A percentile compares a stretch with the other conserved stretches of the same genome.
These are phyloP conservation scores for Drosophila putrida DNA, from an alignment of 2,888 invertebrate genomes.

Conservation along the genomic window DNA sequence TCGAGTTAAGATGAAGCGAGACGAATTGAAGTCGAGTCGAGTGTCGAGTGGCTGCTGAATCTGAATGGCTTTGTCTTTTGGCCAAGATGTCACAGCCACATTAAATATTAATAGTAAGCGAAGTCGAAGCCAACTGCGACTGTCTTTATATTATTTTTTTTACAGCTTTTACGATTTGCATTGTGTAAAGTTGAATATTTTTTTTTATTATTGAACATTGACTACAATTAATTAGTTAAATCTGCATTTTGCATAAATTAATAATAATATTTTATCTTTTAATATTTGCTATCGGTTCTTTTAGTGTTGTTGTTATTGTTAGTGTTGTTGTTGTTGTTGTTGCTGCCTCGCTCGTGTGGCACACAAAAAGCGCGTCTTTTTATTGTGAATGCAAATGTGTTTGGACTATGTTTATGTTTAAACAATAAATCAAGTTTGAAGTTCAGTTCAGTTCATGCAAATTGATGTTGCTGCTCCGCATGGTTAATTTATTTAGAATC, in stretches of 20 bases:
- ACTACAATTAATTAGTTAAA: slow-evolving; percentile 77
- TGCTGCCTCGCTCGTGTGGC: slow-evolving; percentile 27
- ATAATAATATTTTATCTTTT: slow-evolving; percentile 59
- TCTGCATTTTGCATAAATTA: slow-evolving; percentile 80
- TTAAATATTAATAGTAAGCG: slow-evolving; percentile 66
- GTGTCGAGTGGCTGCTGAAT: slow-evolving; percentile 9
- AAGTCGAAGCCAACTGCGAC: slow-evolving; percentile 18
- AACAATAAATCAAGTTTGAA: slow-evolving; percentile 66
- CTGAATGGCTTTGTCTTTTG: slow-evolving; percentile 67
- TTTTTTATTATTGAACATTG: slow-evolving; percentile 70
- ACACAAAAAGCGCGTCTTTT: slow-evolving; percentile 55
- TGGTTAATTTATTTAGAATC: slow-evolving; percentile 53
- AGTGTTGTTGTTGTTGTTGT: slow-evolving; percentile 1
- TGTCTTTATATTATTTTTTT: slow-evolving; percentile 25
- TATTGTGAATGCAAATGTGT: slow-evolving; percentile 52
- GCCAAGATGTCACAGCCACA: slow-evolving; percentile 68
- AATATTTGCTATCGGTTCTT: slow-evolving; percentile 45
- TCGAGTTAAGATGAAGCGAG: slow-evolving; percentile 26
- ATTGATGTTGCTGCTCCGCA: slow-evolving; percentile 47
- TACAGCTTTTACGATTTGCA: slow-evolving; percentile 64
- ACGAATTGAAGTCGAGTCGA: neutral
- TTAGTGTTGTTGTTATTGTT: neutral
- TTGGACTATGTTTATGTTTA: slow-evolving; percentile 40
- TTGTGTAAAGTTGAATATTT: slow-evolving; percentile 66
- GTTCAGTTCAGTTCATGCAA: slow-evolving; percentile 38